Conservation (phyloP, 2,797 vertebrate genomes). For the Sandelia bainsii region DNA sequence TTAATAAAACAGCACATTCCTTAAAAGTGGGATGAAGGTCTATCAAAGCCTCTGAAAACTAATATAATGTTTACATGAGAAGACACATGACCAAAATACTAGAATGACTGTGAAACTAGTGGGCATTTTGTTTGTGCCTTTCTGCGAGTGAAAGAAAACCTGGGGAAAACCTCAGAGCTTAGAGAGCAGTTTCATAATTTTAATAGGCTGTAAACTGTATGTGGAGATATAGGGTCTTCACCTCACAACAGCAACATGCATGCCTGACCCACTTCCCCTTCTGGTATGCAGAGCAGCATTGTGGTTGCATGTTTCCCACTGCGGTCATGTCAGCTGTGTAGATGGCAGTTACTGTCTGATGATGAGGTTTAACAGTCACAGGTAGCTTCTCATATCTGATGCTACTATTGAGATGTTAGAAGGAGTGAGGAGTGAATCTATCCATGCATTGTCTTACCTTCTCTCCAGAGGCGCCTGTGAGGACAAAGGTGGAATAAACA, state of each 20-base stretch:
- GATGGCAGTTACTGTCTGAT: slow-evolving; percentile 38
- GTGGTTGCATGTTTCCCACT: slow-evolving; percentile 32
- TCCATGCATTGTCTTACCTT: slow-evolving; percentile 84
- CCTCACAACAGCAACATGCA: slow-evolving; percentile 18
- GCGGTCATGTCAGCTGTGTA: slow-evolving; percentile 43
- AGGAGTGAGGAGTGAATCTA: background rate
- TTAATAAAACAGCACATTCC: no score
- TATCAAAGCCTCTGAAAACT: no score
- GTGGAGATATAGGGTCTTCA: slow-evolving; percentile 16
- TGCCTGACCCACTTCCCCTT: slow-evolving; percentile 60
- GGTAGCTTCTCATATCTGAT: slow-evolving; percentile 4
- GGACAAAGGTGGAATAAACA: slow-evolving; percentile 95
- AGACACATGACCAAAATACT: no score
- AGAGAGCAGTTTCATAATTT: no score
- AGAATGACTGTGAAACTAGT: no score
- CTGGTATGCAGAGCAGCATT: slow-evolving; percentile 12
- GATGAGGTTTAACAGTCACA: slow-evolving; percentile 46
- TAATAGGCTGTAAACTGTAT: background rate
- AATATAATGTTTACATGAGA: no score
- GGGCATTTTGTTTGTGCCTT: no score
- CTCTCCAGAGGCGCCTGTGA: slow-evolving; percentile 95
- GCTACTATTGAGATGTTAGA: slow-evolving; percentile 21
- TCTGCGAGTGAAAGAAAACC: no score
- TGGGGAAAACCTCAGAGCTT: no score
- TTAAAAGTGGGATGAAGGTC: no score